phyloP scores from a whole-genome alignment of 2,113 vertebrate species.

The Axis porcinus region DNA sequence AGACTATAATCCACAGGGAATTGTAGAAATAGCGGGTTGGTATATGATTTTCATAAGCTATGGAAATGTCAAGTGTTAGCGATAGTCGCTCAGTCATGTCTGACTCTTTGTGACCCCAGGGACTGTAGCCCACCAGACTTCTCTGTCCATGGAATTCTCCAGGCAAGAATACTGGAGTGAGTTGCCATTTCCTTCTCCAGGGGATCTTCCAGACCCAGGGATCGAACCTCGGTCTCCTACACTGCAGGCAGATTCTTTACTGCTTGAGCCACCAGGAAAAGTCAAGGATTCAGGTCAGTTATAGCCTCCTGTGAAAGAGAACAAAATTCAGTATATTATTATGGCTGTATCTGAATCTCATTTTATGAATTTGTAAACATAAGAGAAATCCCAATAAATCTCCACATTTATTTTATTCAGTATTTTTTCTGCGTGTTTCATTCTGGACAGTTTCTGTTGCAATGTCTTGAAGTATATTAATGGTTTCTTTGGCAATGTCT shows the following conservation, averaged over 20 bases:
- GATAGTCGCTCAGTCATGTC: not conserved
- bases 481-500: not conserved
- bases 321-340: not conserved
- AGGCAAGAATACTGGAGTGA: not conserved
- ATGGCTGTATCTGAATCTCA: not conserved
- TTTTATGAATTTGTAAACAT: not conserved
- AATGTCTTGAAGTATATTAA: not conserved
- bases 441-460: not conserved
- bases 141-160: not conserved
- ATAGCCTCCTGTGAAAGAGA: not conserved
- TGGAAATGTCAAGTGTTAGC: not conserved
- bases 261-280: not conserved
- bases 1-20: not conserved
- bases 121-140: not conserved
- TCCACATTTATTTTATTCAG: not conserved
- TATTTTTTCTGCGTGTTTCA: not conserved
- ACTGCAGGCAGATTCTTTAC: not conserved
- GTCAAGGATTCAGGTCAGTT: not conserved
- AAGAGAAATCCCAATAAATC: not conserved
- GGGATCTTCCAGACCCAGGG: not conserved
- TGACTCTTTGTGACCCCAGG: fast-evolving
- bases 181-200: not conserved
- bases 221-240: fast-evolving
- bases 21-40: not conserved
- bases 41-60: not conserved